These are phyloP conservation scores for Platichthys flesus DNA, from an alignment of 2,113 vertebrate genomes.

Conservation along the genomic window DNA sequence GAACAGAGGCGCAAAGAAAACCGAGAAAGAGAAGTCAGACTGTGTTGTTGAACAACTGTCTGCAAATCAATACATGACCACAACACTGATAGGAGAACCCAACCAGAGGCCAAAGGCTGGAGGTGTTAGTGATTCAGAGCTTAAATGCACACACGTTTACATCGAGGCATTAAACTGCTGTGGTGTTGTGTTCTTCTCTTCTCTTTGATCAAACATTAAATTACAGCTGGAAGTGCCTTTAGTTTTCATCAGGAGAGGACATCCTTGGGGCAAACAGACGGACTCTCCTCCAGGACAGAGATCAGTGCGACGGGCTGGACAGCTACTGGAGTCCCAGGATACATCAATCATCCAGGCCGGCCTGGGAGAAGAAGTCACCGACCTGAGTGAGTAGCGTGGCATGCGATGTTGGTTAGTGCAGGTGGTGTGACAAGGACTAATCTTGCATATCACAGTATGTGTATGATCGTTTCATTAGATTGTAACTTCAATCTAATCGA, in stretches of 20 bases:
- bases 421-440: constrained; percentile 10
- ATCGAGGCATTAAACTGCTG: neutral
- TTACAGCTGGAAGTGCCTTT: constrained; percentile 18
- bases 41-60: constrained; percentile 48
- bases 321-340: constrained; percentile 48
- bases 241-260: constrained; percentile 30
- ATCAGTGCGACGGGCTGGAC: constrained; percentile 30
- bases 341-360: constrained; percentile 41
- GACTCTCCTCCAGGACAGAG: constrained; percentile 43
- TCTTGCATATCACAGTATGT: constrained; percentile 2
- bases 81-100: constrained; percentile 54
- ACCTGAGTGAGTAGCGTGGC: neutral
- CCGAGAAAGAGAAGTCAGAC: constrained; percentile 45
- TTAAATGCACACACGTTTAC: constrained; percentile 26
- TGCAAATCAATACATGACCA: constrained; percentile 72
- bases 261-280: constrained; percentile 14
- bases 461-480: constrained; percentile 12
- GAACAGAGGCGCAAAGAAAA: constrained; percentile 39
- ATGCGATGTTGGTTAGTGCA: neutral
- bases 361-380: constrained; percentile 10
- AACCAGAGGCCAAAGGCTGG: constrained; percentile 51
- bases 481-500: neutral
- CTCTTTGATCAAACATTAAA: constrained; percentile 18
- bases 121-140: neutral
- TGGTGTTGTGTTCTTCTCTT: neutral